phyloP scores from a whole-genome alignment of 2,113 vertebrate species.

The Caranx ignobilis region DNA sequence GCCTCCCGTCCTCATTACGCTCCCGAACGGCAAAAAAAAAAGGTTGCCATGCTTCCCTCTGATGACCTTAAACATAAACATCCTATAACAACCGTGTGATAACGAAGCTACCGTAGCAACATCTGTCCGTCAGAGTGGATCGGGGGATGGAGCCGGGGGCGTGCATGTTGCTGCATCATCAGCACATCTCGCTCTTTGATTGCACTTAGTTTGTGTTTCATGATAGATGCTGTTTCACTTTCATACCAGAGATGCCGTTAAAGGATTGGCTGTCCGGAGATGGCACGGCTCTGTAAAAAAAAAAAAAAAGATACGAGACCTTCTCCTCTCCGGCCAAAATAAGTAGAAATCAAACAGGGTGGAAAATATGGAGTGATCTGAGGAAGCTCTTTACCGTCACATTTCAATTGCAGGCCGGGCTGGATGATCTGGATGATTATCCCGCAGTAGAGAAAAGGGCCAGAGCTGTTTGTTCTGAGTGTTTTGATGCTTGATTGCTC shows the following conservation, averaged over 20 bases:
- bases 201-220: slow-evolving; percentile 28
- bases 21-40: slow-evolving; percentile 29
- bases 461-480: slow-evolving; percentile 35
- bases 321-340: slow-evolving; percentile 38
- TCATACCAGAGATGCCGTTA: slow-evolving; percentile 22
- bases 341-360: slow-evolving; percentile 17
- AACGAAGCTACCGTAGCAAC: neutral
- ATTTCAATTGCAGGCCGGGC: slow-evolving; percentile 19
- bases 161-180: slow-evolving; percentile 28
- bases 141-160: neutral
- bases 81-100: neutral
- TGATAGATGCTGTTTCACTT: slow-evolving; percentile 30
- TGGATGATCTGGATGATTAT: slow-evolving; percentile 29
- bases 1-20: slow-evolving; percentile 64
- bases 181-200: slow-evolving; percentile 36
- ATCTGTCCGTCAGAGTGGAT: neutral
- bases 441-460: neutral
- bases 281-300: slow-evolving; percentile 10
- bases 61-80: slow-evolving; percentile 62
- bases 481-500: slow-evolving; percentile 58
- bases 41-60: slow-evolving; percentile 32
- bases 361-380: neutral
- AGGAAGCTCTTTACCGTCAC: slow-evolving; percentile 43
- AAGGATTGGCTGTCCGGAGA: slow-evolving; percentile 9
- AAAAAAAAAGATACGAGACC: slow-evolving; percentile 19